Evolutionary conservation across 2,797 vertebrate species (phyloP).

Genomic region (Clarias platycephalus): DNA sequence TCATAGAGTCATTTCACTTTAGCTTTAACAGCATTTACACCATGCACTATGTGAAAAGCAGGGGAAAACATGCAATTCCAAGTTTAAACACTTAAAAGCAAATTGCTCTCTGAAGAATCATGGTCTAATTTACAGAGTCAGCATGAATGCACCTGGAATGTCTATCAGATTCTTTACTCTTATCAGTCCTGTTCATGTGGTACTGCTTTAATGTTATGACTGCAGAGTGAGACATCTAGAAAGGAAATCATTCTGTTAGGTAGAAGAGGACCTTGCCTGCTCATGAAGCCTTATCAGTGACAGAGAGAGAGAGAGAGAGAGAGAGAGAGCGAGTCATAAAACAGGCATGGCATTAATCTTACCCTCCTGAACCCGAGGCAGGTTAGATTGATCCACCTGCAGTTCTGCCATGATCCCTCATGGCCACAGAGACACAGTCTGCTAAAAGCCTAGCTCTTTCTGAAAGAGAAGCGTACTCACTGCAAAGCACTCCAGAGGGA

Average conservation of each 20-base stretch:
- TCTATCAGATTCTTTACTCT: slow-evolving; percentile 52
- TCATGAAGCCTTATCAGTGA: not conserved
- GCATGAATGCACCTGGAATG: slow-evolving; percentile 39
- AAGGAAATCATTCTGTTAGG: slow-evolving; percentile 8
- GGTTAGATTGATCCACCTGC: slow-evolving; percentile 78
- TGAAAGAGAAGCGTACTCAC: not conserved
- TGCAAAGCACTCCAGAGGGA: not conserved
- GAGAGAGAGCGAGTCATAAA: not conserved
- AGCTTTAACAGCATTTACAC: not conserved
- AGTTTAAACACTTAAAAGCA: not conserved
- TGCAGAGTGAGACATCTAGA: not conserved
- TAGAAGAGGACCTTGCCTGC: not conserved
- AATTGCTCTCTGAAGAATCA: not conserved
- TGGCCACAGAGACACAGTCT: slow-evolving; percentile 29
- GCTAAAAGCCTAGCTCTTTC: slow-evolving; percentile 1
- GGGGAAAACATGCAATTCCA: not conserved
- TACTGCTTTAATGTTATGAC: not conserved
- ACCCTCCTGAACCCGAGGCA: slow-evolving; percentile 78
- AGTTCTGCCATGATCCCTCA: slow-evolving; percentile 73
- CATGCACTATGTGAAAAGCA: not conserved
- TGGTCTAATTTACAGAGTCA: not conserved
- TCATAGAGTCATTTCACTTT: not conserved
- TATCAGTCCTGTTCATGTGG: slow-evolving; percentile 49
- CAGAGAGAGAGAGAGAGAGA: not conserved
- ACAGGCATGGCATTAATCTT: slow-evolving; percentile 35